These are phyloP conservation scores for Maccullochella peelii DNA, from an alignment of 2,113 vertebrate species.

Conservation along the genomic window DNA sequence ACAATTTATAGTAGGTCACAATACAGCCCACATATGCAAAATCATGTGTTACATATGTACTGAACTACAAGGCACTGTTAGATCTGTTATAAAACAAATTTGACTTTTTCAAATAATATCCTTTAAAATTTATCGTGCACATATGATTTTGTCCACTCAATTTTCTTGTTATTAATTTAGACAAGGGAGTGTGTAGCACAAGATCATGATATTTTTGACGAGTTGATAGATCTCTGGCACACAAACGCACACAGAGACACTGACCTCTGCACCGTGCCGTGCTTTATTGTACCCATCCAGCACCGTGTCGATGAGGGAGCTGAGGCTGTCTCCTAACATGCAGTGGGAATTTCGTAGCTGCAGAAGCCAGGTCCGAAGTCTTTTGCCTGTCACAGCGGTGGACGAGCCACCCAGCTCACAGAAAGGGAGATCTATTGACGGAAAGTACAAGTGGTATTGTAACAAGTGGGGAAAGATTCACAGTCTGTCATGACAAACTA, in stretches of 20 bases:
- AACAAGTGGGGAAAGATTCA: neutral
- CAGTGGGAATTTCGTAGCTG: conserved; percentile 89
- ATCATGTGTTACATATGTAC: neutral
- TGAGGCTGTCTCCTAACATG: conserved; percentile 85
- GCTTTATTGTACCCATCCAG: conserved; percentile 93
- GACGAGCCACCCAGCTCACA: conserved; percentile 85
- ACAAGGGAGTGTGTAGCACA: neutral
- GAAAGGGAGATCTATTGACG: conserved; percentile 88
- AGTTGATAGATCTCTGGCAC: neutral
- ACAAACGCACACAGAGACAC: conserved; percentile 5
- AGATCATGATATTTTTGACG: neutral
- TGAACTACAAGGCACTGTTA: neutral
- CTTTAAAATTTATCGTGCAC: neutral
- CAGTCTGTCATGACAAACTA: neutral
- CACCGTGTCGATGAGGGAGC: conserved; percentile 87
- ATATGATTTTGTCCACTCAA: neutral
- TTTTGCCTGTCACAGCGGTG: conserved; percentile 89
- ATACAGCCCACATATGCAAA: neutral
- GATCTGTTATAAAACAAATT: too few relatives aligned
- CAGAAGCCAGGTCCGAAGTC: conserved; percentile 91
- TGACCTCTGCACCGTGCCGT: conserved; percentile 92
- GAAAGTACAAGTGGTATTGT: neutral
- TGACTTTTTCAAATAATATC: neutral
- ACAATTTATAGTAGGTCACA: neutral
- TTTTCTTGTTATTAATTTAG: neutral